These are phyloP conservation scores for Chondrilla cf. caribensis DNA, from an alignment of 37 sponge, comb jelly and placozoan genomes.

Conservation along the genomic window DNA sequence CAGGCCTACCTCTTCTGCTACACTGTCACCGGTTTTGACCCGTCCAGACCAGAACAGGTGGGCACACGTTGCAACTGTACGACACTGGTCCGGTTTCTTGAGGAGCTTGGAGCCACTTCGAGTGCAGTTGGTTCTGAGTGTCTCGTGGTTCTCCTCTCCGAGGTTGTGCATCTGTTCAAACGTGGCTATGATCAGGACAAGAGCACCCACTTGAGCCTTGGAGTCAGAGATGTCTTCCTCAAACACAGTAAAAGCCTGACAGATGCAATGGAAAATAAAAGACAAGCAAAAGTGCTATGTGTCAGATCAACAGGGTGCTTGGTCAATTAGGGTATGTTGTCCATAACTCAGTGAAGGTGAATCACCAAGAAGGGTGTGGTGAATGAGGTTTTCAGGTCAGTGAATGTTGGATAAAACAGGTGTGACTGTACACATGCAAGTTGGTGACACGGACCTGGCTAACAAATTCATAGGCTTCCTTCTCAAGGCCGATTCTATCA, in stretches of 20 bases:
- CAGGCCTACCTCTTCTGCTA: slow-evolving; percentile 28
- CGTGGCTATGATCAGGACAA: slow-evolving; percentile 86
- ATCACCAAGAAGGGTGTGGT: background rate
- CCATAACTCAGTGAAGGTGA: too few relatives aligned
- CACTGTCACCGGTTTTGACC: slow-evolving; percentile 21
- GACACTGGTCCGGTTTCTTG: slow-evolving; percentile 98
- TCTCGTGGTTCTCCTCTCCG: slow-evolving; percentile 98
- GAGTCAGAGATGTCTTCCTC: slow-evolving; percentile 95
- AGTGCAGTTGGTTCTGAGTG: slow-evolving; percentile 90
- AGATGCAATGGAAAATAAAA: background rate
- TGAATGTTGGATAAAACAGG: background rate
- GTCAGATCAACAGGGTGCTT: too few relatives aligned
- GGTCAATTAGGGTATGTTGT: too few relatives aligned
- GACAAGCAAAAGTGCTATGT: background rate
- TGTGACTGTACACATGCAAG: background rate
- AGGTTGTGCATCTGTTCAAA: slow-evolving; percentile 88
- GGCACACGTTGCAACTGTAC: slow-evolving; percentile 85
- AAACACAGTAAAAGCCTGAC: slow-evolving; percentile 88
- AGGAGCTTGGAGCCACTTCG: slow-evolving; percentile 84
- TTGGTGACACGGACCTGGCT: slow-evolving; percentile 59
- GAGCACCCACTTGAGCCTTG: slow-evolving; percentile 84
- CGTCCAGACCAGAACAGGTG: slow-evolving; percentile 96
- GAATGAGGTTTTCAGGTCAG: too few relatives aligned
- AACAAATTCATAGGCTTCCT: slow-evolving; percentile 94
- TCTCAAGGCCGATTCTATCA: slow-evolving; percentile 80